A percentile compares a stretch with the other conserved stretches of the same genome.
phyloP scores from a whole-genome alignment of 1,140 invertebrate genomes.

The Agrypnia vestita region DNA sequence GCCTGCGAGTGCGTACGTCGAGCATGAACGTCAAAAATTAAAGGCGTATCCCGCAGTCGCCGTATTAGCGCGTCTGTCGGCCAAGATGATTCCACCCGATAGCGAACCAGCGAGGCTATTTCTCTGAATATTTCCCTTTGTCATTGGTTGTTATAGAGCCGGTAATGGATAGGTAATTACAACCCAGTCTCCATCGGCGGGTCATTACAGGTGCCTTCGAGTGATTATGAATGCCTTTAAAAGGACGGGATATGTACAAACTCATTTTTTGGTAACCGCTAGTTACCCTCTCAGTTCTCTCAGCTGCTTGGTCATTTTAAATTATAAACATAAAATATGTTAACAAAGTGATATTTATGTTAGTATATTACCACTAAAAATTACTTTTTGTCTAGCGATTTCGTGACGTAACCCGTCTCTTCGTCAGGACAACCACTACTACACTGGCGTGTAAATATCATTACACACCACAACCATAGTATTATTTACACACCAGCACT shows the following conservation, averaged over 20 bases:
- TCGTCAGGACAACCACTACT: too few relatives aligned
- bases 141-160: conserved; percentile 31
- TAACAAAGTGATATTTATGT: too few relatives aligned
- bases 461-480: too few relatives aligned
- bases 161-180: conserved; percentile 42
- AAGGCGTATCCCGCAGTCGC: conserved; percentile 21
- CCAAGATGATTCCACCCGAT: conserved; percentile 26
- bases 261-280: not conserved
- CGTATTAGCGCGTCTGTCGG: conserved; percentile 37
- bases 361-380: too few relatives aligned
- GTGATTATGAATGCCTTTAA: conserved; percentile 39
- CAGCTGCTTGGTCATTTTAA: conserved; percentile 29
- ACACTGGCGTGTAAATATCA: too few relatives aligned
- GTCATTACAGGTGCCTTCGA: conserved; percentile 33
- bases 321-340: conserved; percentile 16
- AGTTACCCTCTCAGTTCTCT: not conserved
- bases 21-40: conserved; percentile 27
- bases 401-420: too few relatives aligned
- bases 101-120: conserved; percentile 29
- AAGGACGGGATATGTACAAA: conserved; percentile 10
- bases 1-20: too few relatives aligned
- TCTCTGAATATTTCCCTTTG: conserved; percentile 40
- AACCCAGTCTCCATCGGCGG: conserved; percentile 12
- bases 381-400: too few relatives aligned
- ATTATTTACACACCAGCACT: too few relatives aligned